Conservation (phyloP, 1,140 invertebrate genomes). For the Augochlora pura region DNA sequence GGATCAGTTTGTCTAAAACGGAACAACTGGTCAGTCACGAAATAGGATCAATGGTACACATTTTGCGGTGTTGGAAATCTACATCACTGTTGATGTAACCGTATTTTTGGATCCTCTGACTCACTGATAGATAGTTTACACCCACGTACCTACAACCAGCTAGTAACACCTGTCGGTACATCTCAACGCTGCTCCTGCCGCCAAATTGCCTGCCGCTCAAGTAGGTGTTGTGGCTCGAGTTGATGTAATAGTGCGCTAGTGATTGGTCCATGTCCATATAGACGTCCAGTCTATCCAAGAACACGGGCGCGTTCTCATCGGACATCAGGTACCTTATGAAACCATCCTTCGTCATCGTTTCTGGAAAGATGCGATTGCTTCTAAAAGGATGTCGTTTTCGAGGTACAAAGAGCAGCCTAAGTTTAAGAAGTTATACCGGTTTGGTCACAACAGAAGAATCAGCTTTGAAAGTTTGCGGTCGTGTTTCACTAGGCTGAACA, state of each 20-base stretch:
- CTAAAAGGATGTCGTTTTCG: conserved; percentile 62
- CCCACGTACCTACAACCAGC: conserved; percentile 90
- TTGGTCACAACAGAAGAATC: too few relatives aligned
- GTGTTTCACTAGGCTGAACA: too few relatives aligned
- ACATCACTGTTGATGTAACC: too few relatives aligned
- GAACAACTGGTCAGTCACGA: background rate
- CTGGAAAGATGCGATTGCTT: conserved; percentile 72
- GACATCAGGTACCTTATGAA: conserved; percentile 99
- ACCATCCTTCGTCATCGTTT: conserved; percentile 94
- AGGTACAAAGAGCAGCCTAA: conserved; percentile 20
- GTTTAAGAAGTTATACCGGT: too few relatives aligned
- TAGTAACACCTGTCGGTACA: conserved; percentile 98
- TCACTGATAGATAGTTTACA: too few relatives aligned
- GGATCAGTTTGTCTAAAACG: background rate
- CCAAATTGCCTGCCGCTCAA: conserved; percentile 97
- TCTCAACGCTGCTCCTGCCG: conserved; percentile 98
- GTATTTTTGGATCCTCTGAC: too few relatives aligned
- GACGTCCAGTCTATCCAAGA: conserved; percentile 96
- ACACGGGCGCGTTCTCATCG: conserved; percentile 99
- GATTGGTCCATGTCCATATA: conserved; percentile 99
- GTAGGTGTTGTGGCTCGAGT: conserved; percentile 99
- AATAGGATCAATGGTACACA: too few relatives aligned
- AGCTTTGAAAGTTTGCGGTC: too few relatives aligned
- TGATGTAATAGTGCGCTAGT: conserved; percentile 98
- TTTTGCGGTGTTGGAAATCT: too few relatives aligned